Base-by-base conservation (phyloP, 2,888 invertebrate species). In the Ichneumoninae sp. region DNA sequence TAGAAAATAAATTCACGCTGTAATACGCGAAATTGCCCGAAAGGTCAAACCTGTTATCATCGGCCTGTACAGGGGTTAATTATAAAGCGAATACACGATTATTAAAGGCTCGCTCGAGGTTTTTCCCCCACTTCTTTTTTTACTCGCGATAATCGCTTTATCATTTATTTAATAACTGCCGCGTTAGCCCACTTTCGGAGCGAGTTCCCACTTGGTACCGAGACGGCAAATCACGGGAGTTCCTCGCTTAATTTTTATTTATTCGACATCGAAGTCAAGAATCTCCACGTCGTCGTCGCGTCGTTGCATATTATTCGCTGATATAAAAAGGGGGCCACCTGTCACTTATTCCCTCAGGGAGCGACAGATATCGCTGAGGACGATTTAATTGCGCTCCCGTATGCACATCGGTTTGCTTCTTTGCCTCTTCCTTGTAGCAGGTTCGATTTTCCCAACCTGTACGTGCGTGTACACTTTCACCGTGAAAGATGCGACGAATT, bases 141-240 rank as follows among this genome's bases (percentile, higher is more conserved):
- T 19, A 33, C 50, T n/a, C 65, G 19, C 68, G 26, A 47, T 68
- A 82, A 77, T 77, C 60, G 36, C 60, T 77, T 77, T 30, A 71
- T 82, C 66, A 73, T 66, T 78, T 63, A 77, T 77, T 82, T 77
- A 66, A 81, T 86, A 76, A 81, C 81, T 50, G 79, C 66, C 54
- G 65, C 81, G 83, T 81, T 85, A 85, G 80, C 85, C 81, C 74
- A 83, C 86, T 83, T 86, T 78, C 77, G 79, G 68, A 47, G 65
- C 30, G 47, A n/a, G n/a, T n/a, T n/a, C n/a, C 36, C 66, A 66
- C 22, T 70, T n/a, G n/a, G n/a, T 26, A 44, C 57, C 69, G 50
- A 30, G 70, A 57, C 26, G 1, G 54, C 75, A 66, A 65, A 65
- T 36, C 70, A 36, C 83, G 63, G 65, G 52, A 78, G 81, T 73